Base-by-base conservation (phyloP, 2,113 vertebrate genomes). In the human (Homo sapiens) region DNA sequence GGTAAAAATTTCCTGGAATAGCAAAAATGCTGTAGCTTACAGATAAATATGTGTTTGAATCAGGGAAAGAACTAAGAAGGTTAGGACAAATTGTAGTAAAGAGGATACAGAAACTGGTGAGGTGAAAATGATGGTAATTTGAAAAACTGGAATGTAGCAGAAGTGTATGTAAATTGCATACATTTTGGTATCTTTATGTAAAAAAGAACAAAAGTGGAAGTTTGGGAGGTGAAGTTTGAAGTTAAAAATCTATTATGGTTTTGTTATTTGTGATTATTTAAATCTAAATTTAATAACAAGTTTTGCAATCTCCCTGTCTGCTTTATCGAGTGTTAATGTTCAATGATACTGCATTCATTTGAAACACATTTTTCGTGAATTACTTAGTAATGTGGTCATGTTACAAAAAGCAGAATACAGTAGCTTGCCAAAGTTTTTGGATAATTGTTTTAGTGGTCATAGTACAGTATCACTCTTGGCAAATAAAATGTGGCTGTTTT, bases 401-500 rank as follows among this genome's bases (percentile, higher is more conserved):
- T 95, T 97, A 90, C 88, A 95, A 76, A 93, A 89, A 57, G 25
- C 94, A 93, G 92, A 84, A 55, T 92, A 86, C 9, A 3, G n/a
- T 93, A 96, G 81, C 59, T 96, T 98, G 97, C 68, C 93, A 76
- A 96, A 89, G 35, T 68, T 96, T 92, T 94, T 38, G 23, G 81
- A 90, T 96, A 87, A 94, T 98, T 97, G 89, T 94, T 92, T 95
- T 89, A 94, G 82, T 92, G 81, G 48, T 92, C 85, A 32, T 97
- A 92, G 75, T 9, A 76, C 43, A 76, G 14, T 96, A 75, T 96
- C 97, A 91, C 75, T 64, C 27, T 95, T 98, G 93, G 55, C 97
- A 98, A 98, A 93, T 32, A 61, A 93, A 94, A 92, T 57, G 40
- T 70, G 35, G 50, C 59, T 98, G 23, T 96, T 97, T 96, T 97